phyloP scores from a whole-genome alignment of 2,113 vertebrate species.

The Henicopernis longicauda region DNA sequence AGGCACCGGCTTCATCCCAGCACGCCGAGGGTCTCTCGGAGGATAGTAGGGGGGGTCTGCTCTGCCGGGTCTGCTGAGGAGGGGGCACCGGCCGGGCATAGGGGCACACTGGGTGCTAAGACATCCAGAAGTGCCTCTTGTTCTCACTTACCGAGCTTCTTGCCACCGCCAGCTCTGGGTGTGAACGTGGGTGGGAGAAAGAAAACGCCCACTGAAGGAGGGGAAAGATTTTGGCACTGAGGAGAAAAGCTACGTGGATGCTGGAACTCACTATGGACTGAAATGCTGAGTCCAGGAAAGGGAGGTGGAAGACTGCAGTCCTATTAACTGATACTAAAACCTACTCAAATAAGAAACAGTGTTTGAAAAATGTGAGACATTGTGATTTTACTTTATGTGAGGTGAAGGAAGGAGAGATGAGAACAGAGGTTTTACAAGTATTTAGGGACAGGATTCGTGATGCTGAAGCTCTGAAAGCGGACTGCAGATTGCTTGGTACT shows the following conservation, averaged over 20 bases:
- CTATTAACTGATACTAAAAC: background rate
- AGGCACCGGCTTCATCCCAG: background rate
- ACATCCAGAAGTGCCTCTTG: background rate
- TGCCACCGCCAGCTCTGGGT: background rate
- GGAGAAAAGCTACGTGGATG: background rate
- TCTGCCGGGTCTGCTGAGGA: background rate
- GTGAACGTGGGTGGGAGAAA: background rate
- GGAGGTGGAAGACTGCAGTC: background rate
- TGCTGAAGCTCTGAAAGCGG: background rate
- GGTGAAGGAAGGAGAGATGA: background rate
- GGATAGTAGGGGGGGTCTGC: accelerated
- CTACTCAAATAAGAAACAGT: background rate
- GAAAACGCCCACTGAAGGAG: background rate
- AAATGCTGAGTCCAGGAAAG: background rate
- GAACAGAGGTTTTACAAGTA: background rate
- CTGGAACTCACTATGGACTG: background rate
- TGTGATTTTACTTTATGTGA: background rate
- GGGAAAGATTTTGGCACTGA: background rate
- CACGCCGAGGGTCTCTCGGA: accelerated
- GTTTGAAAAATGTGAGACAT: background rate
- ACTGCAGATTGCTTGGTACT: background rate
- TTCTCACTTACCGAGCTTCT: background rate
- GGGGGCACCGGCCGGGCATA: accelerated
- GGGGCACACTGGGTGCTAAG: background rate
- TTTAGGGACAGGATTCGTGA: background rate